These are phyloP conservation scores for Nettapus auritus DNA, from an alignment of 2,113 vertebrate species.

Conservation along the genomic window DNA sequence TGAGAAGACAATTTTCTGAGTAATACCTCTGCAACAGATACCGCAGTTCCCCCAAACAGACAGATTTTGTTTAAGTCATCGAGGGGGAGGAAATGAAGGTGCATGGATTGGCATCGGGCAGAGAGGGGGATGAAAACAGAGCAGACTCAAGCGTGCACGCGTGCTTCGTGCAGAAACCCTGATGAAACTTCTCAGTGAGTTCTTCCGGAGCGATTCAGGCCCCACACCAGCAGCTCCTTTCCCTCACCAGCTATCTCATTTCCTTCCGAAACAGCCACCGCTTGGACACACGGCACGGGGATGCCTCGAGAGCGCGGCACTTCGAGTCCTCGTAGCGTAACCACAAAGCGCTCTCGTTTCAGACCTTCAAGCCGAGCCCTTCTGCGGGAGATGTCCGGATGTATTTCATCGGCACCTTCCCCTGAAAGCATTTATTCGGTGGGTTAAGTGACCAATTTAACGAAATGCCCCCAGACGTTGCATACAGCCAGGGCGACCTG, in stretches of 20 bases:
- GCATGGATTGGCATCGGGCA: fast-evolving
- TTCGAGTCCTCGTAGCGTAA: not conserved
- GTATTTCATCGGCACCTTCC: not conserved
- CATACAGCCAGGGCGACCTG: not conserved
- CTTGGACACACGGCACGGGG: not conserved
- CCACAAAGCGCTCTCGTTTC: not conserved
- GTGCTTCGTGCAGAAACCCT: not conserved
- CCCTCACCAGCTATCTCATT: not conserved
- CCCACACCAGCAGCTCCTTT: fast-evolving
- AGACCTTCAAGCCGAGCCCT: not conserved
- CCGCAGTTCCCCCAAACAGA: fast-evolving
- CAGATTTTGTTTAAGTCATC: not conserved
- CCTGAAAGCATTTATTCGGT: not conserved
- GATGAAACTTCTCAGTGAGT: not conserved
- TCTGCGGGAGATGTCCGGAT: not conserved
- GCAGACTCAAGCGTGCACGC: fast-evolving
- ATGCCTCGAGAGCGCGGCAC: fast-evolving
- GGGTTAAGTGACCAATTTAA: too few relatives aligned
- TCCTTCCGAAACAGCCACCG: not conserved
- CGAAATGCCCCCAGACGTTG: not conserved
- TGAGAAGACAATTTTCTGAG: not conserved
- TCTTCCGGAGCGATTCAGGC: not conserved
- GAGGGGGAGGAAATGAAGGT: not conserved
- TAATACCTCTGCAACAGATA: not conserved
- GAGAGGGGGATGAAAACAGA: not conserved